phyloP scores from a whole-genome alignment of 2,888 invertebrate genomes.

The Diadromus collaris region DNA sequence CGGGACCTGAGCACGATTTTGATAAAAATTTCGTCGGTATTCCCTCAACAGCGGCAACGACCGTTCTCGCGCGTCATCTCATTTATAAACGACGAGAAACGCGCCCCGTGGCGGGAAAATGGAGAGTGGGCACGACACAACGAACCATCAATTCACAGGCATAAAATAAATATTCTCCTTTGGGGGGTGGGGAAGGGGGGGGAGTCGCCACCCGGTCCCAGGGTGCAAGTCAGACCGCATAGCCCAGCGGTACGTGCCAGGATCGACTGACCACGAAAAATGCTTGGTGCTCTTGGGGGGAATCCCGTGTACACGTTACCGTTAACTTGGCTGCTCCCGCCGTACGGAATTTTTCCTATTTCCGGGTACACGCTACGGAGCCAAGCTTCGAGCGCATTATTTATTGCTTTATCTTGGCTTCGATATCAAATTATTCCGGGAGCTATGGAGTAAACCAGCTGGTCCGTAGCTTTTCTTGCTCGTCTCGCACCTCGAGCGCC shows the following conservation, averaged over 20 bases:
- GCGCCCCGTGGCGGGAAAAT: background rate
- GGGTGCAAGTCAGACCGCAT: constrained; percentile 7
- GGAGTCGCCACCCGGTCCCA: constrained; percentile 21
- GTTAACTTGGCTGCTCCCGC: constrained; percentile 22
- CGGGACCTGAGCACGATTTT: background rate
- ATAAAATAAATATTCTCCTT: constrained; percentile 50
- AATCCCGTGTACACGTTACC: constrained; percentile 17
- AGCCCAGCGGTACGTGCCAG: constrained; percentile 6
- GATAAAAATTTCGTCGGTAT: constrained; percentile 12
- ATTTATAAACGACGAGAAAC: constrained; percentile 31
- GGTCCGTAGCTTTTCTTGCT: background rate
- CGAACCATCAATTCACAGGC: constrained; percentile 49
- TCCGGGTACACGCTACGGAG: constrained; percentile 44
- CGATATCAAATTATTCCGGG: constrained; percentile 62
- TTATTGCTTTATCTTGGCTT: constrained; percentile 59
- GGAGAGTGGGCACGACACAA: constrained; percentile 29
- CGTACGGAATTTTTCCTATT: constrained; percentile 54
- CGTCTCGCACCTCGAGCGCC: background rate
- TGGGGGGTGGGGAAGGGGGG: no score
- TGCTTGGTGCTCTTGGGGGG: constrained; percentile 2
- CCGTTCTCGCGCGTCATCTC: constrained; percentile 23
- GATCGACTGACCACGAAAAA: constrained; percentile 47
- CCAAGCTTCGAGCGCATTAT: constrained; percentile 41
- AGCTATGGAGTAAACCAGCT: background rate
- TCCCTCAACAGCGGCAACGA: constrained; percentile 8